Percentiles rank a stretch among this genome's conserved stretches.
Conservation (phyloP, 2,888 invertebrate species). For the Rhagonycha fulva region DNA sequence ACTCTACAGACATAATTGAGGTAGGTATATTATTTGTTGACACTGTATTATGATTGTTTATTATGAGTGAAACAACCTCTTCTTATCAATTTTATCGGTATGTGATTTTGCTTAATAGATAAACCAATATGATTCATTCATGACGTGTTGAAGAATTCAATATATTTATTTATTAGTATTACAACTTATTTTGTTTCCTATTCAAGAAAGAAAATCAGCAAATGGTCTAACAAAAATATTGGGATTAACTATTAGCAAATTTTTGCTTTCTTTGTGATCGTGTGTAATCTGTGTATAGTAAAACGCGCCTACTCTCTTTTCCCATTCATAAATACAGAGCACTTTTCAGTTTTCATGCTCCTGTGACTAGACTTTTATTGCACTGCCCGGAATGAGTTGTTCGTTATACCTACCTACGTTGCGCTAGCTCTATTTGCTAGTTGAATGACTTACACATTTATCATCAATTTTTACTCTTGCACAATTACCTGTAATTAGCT, state of each 20-base stretch:
- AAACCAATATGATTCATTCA: conserved; percentile 15
- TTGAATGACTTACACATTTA: background rate
- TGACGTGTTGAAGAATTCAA: background rate
- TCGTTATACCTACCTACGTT: conserved; percentile 2
- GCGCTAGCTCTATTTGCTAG: background rate
- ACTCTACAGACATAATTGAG: background rate
- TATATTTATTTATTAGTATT: background rate
- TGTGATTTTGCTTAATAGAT: conserved; percentile 10
- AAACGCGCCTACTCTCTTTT: conserved; percentile 34
- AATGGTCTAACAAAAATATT: background rate
- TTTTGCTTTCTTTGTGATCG: conserved; percentile 27
- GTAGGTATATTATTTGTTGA: background rate
- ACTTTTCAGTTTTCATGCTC: conserved; percentile 31
- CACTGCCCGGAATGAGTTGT: conserved; percentile 3
- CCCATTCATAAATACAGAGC: conserved; percentile 38
- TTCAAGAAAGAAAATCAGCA: background rate
- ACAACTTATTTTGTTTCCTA: background rate
- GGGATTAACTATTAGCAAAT: conserved; percentile 21
- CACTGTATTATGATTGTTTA: background rate
- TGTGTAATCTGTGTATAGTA: conserved; percentile 27
- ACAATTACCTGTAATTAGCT: background rate
- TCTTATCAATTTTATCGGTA: background rate
- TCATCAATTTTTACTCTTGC: conserved; percentile 10
- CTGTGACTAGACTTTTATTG: conserved; percentile 32
- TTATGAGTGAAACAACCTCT: conserved; percentile 5